Base-by-base conservation (phyloP, 2,113 vertebrate species). In the Labeo rohita region DNA sequence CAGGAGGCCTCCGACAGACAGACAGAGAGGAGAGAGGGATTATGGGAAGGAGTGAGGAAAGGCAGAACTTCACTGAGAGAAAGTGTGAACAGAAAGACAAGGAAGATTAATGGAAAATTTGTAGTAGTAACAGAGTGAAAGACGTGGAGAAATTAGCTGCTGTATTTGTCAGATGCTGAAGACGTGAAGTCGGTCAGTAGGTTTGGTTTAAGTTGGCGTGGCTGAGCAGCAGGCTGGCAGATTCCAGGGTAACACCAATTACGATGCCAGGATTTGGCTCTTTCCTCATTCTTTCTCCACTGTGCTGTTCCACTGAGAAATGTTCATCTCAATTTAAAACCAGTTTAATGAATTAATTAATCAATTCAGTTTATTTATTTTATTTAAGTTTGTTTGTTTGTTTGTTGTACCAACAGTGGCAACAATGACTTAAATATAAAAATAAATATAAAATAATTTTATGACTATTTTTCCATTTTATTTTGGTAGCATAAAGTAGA, bases 1-100 rank as follows among this genome's bases (percentile, higher is more conserved):
- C 78, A 84, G 89, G 91, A 89, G 85, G 89, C 86, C 89, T 88
- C 83, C 43, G 15, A 84, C 45, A 84, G 86, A 85, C 74, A 81
- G 86, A 86, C 28, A 28, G 72, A 91, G 49, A 68, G 83, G 49
- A 49, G 18, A 70, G 56, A 47, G 68, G 34, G 80, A 61, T 83
- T 86, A 47, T 56, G 72, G 54, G 84, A 84, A 66, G 82, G 87
- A 50, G 68, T 15, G 45, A 87, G 59, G 45, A 78, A 50, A 59
- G 49, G 49, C 28, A 54, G 56, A 23, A 15, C 59, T 39, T 21
- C 12, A 36, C 28, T 12, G 10, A 70, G 59, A 63, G 47, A 39
- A 68, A 75, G 70, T n/a, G 65, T 65, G 92, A 90, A 92, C 89
- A 47, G 47, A 61, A 23, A 34, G n/a, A 50, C 21, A 8, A 76